phyloP scores from a whole-genome alignment of 2,888 invertebrate genomes.

The Rhagophthalmus giganteus region DNA sequence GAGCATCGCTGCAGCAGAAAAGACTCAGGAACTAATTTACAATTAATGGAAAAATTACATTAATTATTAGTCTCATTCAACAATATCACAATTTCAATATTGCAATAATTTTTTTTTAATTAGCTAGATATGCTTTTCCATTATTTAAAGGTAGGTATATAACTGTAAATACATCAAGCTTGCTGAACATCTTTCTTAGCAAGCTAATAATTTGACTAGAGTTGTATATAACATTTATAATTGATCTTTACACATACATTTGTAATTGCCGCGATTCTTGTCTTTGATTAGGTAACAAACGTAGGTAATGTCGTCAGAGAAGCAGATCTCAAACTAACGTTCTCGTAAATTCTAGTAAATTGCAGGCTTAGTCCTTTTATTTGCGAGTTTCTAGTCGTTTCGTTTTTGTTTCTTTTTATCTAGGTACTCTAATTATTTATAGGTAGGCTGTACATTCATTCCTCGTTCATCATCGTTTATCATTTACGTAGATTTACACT shows the following conservation, averaged over 20 bases:
- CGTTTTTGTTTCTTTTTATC: neutral
- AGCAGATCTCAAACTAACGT: constrained; percentile 30
- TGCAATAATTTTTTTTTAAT: constrained; percentile 53
- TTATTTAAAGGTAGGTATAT: constrained; percentile 42
- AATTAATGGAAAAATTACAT: constrained; percentile 52
- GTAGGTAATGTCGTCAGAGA: constrained; percentile 18
- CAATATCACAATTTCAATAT: constrained; percentile 57
- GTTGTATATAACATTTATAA: constrained; percentile 31
- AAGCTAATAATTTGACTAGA: constrained; percentile 34
- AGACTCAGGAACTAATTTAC: constrained; percentile 52
- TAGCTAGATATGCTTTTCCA: constrained; percentile 54
- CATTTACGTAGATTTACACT: constrained; percentile 23
- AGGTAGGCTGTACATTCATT: too few relatives aligned
- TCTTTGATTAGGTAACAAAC: constrained; percentile 17
- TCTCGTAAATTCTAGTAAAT: constrained; percentile 1
- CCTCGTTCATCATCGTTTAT: too few relatives aligned
- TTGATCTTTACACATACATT: constrained; percentile 27
- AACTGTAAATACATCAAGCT: constrained; percentile 31
- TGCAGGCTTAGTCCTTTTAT: neutral
- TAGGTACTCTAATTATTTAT: too few relatives aligned
- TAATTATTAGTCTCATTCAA: constrained; percentile 56
- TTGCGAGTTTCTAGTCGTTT: neutral
- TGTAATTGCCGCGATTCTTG: constrained; percentile 12
- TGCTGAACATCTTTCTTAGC: constrained; percentile 26
- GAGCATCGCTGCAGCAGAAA: constrained; percentile 35